phyloP scores from a whole-genome alignment of 1,140 invertebrate species.

The Drosophila neocordata region DNA sequence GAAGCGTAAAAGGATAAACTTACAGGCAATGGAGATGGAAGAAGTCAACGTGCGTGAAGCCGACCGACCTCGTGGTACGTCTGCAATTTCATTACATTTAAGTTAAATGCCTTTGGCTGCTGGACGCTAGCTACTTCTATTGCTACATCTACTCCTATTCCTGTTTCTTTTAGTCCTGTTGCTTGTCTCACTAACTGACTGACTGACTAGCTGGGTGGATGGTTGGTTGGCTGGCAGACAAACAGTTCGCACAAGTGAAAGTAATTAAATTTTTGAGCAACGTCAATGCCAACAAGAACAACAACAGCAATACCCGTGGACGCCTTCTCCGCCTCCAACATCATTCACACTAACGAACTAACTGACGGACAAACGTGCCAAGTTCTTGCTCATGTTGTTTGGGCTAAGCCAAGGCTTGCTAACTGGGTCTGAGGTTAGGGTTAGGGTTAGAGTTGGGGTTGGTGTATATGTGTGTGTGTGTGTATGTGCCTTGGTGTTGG shows the following conservation, averaged over 20 bases:
- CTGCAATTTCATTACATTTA: slow-evolving; percentile 75
- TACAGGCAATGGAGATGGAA: slow-evolving; percentile 2
- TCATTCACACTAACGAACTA: slow-evolving; percentile 73
- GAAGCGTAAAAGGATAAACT: slow-evolving; percentile 8
- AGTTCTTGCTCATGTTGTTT: background rate
- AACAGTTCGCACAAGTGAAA: slow-evolving; percentile 76
- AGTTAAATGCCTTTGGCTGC: slow-evolving; percentile 73
- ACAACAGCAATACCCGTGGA: background rate
- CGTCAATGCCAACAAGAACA: slow-evolving; percentile 22
- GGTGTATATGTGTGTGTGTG: background rate
- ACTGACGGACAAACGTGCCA: slow-evolving; percentile 53
- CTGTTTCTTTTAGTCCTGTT: slow-evolving; percentile 16
- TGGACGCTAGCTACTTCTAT: background rate
- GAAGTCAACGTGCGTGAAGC: slow-evolving; percentile 53
- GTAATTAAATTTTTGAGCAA: slow-evolving; percentile 78
- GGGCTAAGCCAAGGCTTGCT: background rate
- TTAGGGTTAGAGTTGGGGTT: too few relatives aligned
- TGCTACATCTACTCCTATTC: background rate
- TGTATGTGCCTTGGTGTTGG: slow-evolving; percentile 11
- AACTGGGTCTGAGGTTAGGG: background rate
- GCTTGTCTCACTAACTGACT: slow-evolving; percentile 5
- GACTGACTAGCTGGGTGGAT: background rate
- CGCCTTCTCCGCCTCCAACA: slow-evolving; percentile 27
- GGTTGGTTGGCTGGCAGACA: slow-evolving; percentile 53
- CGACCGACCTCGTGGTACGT: slow-evolving; percentile 33